Evolutionary conservation across 2,113 vertebrate species (phyloP).

Genomic region (Dinomys branickii): DNA sequence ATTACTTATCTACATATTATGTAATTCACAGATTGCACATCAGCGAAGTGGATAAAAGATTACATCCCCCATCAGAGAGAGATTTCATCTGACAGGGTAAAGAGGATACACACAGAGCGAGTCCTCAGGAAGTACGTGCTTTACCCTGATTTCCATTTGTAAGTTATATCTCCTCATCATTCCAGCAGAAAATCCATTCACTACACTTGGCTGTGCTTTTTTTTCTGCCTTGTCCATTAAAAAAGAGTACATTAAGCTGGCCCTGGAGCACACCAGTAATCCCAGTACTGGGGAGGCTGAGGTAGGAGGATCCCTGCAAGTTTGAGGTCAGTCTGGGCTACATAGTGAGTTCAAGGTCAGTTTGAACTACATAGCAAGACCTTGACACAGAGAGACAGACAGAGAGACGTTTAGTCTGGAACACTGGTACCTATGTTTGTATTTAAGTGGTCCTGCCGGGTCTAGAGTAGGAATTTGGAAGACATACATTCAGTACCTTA

Average conservation of each 20-base stretch:
- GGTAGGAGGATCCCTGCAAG: not conserved
- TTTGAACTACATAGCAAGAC: not conserved
- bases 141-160: not conserved
- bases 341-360: not conserved
- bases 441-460: not conserved
- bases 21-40: not conserved
- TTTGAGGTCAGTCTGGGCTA: not conserved
- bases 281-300: not conserved
- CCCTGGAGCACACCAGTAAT: not conserved
- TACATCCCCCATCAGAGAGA: not conserved
- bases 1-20: not conserved
- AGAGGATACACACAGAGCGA: not conserved
- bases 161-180: not conserved
- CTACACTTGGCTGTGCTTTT: not conserved
- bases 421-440: not conserved
- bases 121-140: not conserved
- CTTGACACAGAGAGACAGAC: not conserved
- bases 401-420: not conserved
- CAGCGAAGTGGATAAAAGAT: conserved; percentile 15
- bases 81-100: not conserved
- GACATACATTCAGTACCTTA: conserved; percentile 2
- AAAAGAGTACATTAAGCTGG: not conserved
- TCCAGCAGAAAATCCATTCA: not conserved
- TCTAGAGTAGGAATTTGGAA: conserved; percentile 22
- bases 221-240: not conserved